Evolutionary conservation across 2,797 vertebrate species (phyloP), one percentile per base, ranked within the genome.

Genomic region (Myiotriccus ornatus): DNA sequence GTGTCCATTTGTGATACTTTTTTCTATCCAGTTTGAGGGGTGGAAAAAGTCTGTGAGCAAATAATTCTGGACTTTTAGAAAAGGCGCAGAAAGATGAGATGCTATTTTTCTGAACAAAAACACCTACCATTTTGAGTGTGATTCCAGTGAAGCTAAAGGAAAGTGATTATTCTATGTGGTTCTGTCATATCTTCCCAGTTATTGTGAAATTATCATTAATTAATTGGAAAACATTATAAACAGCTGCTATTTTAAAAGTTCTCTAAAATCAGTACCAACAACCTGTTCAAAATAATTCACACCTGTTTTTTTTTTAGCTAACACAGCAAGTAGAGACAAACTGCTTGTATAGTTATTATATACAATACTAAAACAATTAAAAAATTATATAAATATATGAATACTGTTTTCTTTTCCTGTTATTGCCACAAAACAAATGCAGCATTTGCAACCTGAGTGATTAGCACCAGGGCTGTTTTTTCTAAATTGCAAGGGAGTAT

Each of bases 401-500:
- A 59, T 37, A 63, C 8, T 67, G 49, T 89, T 97, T 91, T 64
- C 59, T 96, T 94, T 93, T 87, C 60, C 67, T 73, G 57, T 39
- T 53, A 62, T 55, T 27, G 4, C 79, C 86, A 91, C 35, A 82
- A 94, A 95, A 70, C 16, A 96, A 97, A 80, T 28, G 84, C 76
- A 97, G 95, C 93, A 93, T 96, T 97, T 97, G 89, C 96, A 97
- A 93, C 89, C 79, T 76, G 37, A 39, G 53, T 92, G 96, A 98
- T 97, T 97, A 98, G 79, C 93, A 96, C 93, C 77, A 77, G 60
- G 81, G 89, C 95, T 97, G 93, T 96, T 96, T 88, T 96, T 96
- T 95, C 83, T 91, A 95, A 96, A 93, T 90, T 95, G 78, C 64
- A 92, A 92, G 84, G 44, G 78, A 95, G 52, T 82, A 92, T 95